phyloP scores from a whole-genome alignment of 2,888 invertebrate species.

The Morpho achilles region DNA sequence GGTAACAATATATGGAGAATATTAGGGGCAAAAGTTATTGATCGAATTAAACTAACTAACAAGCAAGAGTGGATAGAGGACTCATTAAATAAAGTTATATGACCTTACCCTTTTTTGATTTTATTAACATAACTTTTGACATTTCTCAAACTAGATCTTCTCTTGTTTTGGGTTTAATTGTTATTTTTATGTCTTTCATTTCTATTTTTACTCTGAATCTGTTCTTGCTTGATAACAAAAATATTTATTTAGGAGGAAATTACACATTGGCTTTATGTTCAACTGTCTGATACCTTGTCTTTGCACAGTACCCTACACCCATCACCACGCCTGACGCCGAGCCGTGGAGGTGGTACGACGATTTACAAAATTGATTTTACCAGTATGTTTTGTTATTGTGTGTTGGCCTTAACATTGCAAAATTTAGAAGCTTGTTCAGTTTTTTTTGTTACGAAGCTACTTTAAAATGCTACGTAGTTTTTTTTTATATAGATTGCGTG shows the following conservation, averaged over 20 bases:
- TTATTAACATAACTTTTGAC: no score
- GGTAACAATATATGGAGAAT: no score
- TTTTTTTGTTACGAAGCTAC: not conserved
- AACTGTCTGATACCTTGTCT: conserved; percentile 41
- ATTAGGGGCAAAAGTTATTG: no score
- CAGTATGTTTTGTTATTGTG: conserved; percentile 18
- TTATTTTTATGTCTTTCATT: no score
- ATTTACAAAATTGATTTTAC: conserved; percentile 78
- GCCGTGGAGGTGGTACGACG: conserved; percentile 93
- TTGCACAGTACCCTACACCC: conserved; percentile 90
- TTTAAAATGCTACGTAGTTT: not conserved
- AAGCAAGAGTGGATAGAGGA: no score
- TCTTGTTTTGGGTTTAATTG: no score
- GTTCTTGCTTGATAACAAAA: not conserved
- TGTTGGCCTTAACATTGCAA: conserved; percentile 17
- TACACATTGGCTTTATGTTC: conserved; percentile 32
- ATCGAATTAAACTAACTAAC: no score
- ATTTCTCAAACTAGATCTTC: no score
- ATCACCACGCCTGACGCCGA: conserved; percentile 93
- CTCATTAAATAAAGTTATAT: no score
- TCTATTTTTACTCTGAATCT: no score
- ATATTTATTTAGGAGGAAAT: not conserved
- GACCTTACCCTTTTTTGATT: no score
- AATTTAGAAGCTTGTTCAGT: conserved; percentile 4
- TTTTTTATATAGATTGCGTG: no score